A percentile compares a stretch with the other conserved stretches of the same genome.
These are phyloP conservation scores for Aquatica leii DNA, from an alignment of 2,888 invertebrate species.

Conservation along the genomic window DNA sequence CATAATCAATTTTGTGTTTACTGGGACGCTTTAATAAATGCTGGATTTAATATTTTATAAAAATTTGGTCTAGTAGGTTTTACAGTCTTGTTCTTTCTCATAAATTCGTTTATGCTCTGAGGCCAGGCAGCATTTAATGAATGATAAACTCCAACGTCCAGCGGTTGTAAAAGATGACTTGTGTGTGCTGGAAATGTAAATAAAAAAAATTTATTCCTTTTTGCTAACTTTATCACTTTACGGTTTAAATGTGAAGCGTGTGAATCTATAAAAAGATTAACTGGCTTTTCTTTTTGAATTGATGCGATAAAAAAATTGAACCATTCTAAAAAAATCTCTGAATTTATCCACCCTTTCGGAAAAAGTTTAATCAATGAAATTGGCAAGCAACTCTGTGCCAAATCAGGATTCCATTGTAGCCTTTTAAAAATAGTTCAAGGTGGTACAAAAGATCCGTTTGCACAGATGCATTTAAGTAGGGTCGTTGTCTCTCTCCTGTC, in stretches of 20 bases:
- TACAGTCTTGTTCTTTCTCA: too few relatives aligned
- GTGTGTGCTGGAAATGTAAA: too few relatives aligned
- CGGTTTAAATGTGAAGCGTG: not conserved
- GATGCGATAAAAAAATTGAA: not conserved
- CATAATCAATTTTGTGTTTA: too few relatives aligned
- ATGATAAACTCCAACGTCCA: too few relatives aligned
- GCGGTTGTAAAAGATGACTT: too few relatives aligned
- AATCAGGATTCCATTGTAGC: slow-evolving; percentile 12
- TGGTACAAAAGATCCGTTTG: slow-evolving; percentile 13
- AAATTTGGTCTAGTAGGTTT: too few relatives aligned
- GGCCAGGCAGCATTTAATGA: too few relatives aligned
- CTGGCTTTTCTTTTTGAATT: not conserved
- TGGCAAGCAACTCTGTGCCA: not conserved
- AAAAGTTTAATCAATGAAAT: slow-evolving; percentile 6
- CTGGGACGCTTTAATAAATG: too few relatives aligned
- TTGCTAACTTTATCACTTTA: not conserved
- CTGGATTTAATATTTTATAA: too few relatives aligned
- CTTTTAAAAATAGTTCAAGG: slow-evolving; percentile 20
- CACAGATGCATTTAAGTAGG: slow-evolving; percentile 16
- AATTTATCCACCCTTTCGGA: slow-evolving; percentile 13
- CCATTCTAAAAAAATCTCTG: slow-evolving; percentile 1
- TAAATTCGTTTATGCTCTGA: too few relatives aligned
- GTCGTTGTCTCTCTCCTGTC: slow-evolving; percentile 5
- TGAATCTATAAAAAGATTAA: not conserved
- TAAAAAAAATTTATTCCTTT: too few relatives aligned